Evolutionary conservation across 2,888 invertebrate species (phyloP), one percentile per base, ranked within the genome.

Genomic region (Luffia ferchaultella): DNA sequence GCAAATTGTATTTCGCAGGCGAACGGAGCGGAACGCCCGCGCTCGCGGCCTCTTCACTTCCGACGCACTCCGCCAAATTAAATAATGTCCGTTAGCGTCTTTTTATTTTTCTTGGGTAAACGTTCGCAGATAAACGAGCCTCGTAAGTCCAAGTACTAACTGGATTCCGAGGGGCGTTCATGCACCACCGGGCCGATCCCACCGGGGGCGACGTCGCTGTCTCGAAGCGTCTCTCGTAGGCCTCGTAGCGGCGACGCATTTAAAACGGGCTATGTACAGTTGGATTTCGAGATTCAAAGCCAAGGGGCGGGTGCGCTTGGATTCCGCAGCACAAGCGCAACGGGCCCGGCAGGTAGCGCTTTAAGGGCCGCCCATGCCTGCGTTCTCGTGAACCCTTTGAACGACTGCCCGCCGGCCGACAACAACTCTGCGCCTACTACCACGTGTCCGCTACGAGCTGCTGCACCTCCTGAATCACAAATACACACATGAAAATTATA

Each of bases 301-400:
- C 55, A 54, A 54, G 59, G 62, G 43, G 7, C 5, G 3, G 16
- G 7, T 3, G 7, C 42, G n/a, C 43, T 53, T 58, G 80, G 78
- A 60, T 82, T 82, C 59, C 68, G 73, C 54, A 85, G 71, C 52
- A 82, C 70, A 53, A 93, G 79, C 55, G 86, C 87, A 56, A 95
- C 91, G 65, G 90, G 89, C 51, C 97, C 97, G 67, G 93, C 90
- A 50, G 94, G 92, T 57, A 97, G 76, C 63, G 93, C 92, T 76
- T 97, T 97, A 85, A 97, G 91, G 54, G 93, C 89, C 59, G 93
- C 93, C 97, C 97, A 97, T 50, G 95, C 96, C 78, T 96, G 95
- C 59, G 95, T 95, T 63, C 97, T 89, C n/a, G 96, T 92, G 87
- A 95, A 91, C 54, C 89, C 87, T 55, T 90, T 89, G 65, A 95